A percentile compares a stretch with the other conserved stretches of the same genome.
phyloP scores from a whole-genome alignment of 1,140 invertebrate species.

The Trypoxylus dichotomus region DNA sequence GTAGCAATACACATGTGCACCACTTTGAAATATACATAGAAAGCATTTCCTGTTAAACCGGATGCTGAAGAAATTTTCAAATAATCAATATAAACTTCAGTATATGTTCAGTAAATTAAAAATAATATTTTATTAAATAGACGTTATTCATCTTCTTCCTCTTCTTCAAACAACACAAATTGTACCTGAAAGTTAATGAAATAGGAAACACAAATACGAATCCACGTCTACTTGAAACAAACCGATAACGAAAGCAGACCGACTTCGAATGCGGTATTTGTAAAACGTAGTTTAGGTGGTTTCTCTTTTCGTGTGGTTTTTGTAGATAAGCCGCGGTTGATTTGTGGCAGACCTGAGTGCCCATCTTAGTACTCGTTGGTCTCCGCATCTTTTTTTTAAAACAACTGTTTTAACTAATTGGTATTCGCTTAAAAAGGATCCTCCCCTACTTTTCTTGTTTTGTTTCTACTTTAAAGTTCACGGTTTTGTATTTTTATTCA shows the following conservation, averaged over 20 bases:
- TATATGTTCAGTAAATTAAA: background rate
- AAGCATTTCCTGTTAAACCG: too few relatives aligned
- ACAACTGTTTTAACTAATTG: background rate
- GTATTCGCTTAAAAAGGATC: background rate
- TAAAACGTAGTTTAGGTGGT: background rate
- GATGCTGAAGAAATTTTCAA: too few relatives aligned
- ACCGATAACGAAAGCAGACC: background rate
- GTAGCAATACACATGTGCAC: too few relatives aligned
- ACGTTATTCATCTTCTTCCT: background rate
- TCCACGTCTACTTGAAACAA: background rate
- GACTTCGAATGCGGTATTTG: constrained; percentile 1
- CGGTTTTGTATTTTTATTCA: too few relatives aligned
- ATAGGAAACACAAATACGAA: background rate
- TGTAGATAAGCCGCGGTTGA: background rate
- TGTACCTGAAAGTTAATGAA: background rate
- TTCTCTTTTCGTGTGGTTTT: constrained; percentile 1
- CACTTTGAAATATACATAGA: too few relatives aligned
- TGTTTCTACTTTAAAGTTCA: background rate
- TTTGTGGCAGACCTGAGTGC: background rate
- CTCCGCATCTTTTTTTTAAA: background rate
- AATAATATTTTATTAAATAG: background rate
- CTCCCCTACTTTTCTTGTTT: background rate
- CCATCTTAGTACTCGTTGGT: background rate
- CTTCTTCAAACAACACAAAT: background rate
- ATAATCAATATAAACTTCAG: too few relatives aligned